Conservation (phyloP, 2,797 vertebrate genomes). For the Enteromius fasciolatus region DNA sequence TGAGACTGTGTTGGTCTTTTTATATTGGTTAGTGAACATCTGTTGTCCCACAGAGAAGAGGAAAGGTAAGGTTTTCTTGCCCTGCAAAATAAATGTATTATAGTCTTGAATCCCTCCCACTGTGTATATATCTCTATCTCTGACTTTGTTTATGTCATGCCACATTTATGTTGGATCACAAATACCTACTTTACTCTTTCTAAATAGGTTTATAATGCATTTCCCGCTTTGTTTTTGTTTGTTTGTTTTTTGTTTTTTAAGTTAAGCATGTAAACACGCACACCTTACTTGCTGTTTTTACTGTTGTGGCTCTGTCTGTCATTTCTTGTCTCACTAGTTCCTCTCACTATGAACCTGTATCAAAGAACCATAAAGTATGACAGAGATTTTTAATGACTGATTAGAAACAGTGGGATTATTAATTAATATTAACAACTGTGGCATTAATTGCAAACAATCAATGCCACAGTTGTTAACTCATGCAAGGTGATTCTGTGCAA, state of each 20-base stretch:
- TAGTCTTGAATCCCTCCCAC: constrained; percentile 60
- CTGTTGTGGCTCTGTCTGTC: background rate
- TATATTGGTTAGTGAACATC: background rate
- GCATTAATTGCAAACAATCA: constrained; percentile 66
- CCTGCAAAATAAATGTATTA: constrained; percentile 65
- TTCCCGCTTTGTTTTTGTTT: background rate
- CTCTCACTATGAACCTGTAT: constrained; percentile 82
- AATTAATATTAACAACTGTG: too few species aligned
- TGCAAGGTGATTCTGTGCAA: constrained; percentile 9
- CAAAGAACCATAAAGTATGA: constrained; percentile 87
- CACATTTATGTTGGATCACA: background rate
- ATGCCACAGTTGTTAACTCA: constrained; percentile 70
- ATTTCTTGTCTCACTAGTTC: constrained; percentile 33
- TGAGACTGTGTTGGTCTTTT: background rate
- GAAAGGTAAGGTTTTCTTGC: background rate
- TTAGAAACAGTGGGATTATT: constrained; percentile 90
- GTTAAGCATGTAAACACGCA: constrained; percentile 23
- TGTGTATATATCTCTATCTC: constrained; percentile 52
- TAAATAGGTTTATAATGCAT: background rate
- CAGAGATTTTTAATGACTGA: constrained; percentile 93
- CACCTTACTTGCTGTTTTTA: constrained; percentile 53
- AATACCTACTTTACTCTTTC: background rate
- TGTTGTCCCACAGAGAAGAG: background rate
- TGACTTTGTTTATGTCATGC: constrained; percentile 44
- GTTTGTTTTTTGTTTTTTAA: too few species aligned